phyloP scores from a whole-genome alignment of 1,140 invertebrate species.

The Hyles euphorbiae region DNA sequence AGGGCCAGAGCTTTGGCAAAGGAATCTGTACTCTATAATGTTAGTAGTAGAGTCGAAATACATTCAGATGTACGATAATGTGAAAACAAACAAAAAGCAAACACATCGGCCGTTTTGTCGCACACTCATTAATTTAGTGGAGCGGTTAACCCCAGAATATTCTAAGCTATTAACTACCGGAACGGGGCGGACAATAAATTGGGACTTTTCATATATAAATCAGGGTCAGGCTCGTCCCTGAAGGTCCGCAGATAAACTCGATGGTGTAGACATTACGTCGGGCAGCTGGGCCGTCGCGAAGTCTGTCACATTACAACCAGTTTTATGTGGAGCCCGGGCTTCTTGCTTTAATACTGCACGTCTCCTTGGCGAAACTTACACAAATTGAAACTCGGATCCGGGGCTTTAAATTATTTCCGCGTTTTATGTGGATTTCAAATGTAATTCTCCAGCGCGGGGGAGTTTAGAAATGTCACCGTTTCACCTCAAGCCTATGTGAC shows the following conservation, averaged over 20 bases:
- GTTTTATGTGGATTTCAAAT: constrained; percentile 4
- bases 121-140: constrained; percentile 39
- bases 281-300: constrained; percentile 37
- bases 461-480: constrained; percentile 2
- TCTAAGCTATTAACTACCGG: constrained; percentile 47
- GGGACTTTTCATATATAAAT: constrained; percentile 55
- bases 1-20: background rate
- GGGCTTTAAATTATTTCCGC: constrained; percentile 12
- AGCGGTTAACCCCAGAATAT: constrained; percentile 39
- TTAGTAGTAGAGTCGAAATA: constrained; percentile 4
- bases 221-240: constrained; percentile 42
- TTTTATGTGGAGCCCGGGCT: constrained; percentile 31
- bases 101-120: constrained; percentile 26
- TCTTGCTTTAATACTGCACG: constrained; percentile 25
- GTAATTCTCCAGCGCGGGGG: background rate
- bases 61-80: constrained; percentile 6
- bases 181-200: constrained; percentile 43
- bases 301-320: constrained; percentile 43
- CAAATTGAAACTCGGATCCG: constrained; percentile 31
- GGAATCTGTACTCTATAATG: constrained; percentile 1
- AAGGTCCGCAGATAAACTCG: constrained; percentile 47
- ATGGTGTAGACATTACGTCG: constrained; percentile 35
- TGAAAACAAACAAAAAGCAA: constrained; percentile 24
- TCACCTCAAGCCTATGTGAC: no score
- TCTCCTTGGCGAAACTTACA: constrained; percentile 31